These are phyloP conservation scores for Glossophaga mutica DNA, from an alignment of 2,797 vertebrate genomes.

Conservation along the genomic window DNA sequence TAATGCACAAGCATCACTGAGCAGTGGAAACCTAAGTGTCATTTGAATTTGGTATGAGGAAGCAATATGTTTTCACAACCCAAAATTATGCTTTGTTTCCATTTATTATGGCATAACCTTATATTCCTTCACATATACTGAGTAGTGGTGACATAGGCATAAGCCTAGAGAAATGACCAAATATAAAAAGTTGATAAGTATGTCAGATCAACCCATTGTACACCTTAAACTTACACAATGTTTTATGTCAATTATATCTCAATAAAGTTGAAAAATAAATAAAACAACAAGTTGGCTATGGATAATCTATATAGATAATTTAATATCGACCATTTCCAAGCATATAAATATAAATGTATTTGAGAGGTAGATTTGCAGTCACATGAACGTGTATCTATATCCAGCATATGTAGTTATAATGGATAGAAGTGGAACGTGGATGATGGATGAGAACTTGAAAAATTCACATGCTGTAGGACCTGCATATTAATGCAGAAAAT, in stretches of 20 bases:
- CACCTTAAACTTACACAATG: neutral
- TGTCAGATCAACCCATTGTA: neutral
- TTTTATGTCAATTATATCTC: neutral
- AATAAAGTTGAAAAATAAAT: neutral
- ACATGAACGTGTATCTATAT: neutral
- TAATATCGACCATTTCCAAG: neutral
- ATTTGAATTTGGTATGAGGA: neutral
- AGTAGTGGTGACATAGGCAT: neutral
- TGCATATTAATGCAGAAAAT: neutral
- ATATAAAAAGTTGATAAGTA: neutral
- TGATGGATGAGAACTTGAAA: neutral
- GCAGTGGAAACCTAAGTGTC: neutral
- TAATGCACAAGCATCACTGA: neutral
- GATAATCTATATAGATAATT: neutral
- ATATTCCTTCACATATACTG: neutral
- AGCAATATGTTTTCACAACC: neutral
- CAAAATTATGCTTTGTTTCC: neutral
- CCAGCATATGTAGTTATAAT: neutral
- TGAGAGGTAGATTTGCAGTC: neutral
- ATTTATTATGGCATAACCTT: neutral
- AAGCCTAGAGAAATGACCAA: conserved; percentile 14
- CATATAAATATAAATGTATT: neutral
- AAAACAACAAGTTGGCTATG: neutral
- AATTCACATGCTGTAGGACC: neutral
- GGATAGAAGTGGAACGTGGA: neutral